Conservation (phyloP, 2,113 vertebrate species). For the Rhinolophus sinicus region DNA sequence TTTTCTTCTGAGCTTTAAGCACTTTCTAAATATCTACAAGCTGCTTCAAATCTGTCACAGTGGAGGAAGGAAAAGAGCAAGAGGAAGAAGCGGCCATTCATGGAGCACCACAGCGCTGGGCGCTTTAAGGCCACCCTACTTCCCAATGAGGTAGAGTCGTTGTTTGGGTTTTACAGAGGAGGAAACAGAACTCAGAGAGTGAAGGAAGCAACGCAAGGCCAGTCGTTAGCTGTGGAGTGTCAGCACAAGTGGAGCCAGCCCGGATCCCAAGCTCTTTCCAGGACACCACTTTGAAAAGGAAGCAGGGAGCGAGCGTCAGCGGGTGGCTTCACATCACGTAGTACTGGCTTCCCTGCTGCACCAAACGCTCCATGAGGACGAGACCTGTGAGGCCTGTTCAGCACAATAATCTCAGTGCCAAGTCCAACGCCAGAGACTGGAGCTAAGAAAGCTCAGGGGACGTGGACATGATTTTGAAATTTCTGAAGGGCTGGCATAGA, state of each 20-base stretch:
- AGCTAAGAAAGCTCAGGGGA: not conserved
- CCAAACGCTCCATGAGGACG: not conserved
- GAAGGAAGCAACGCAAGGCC: not conserved
- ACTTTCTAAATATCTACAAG: not conserved
- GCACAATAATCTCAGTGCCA: not conserved
- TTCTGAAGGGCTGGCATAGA: not conserved
- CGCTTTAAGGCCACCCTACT: rapidly evolving
- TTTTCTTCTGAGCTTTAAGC: not conserved
- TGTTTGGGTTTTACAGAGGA: not conserved
- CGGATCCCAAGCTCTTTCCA: not conserved
- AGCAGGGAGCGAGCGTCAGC: not conserved
- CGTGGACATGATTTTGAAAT: not conserved
- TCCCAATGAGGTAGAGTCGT: not conserved
- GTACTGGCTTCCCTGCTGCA: not conserved
- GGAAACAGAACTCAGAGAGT: not conserved
- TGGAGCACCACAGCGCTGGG: rapidly evolving
- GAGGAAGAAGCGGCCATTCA: not conserved
- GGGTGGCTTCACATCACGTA: rapidly evolving
- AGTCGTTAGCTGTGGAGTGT: rapidly evolving
- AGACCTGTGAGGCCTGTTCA: not conserved
- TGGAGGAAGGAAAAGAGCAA: not conserved
- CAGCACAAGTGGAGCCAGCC: not conserved
- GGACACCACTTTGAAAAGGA: rapidly evolving
- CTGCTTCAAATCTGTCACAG: not conserved
- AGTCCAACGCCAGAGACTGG: not conserved